A percentile compares a stretch with the other conserved stretches of the same genome.
Conservation (phyloP, 2,888 invertebrate species). For the Limnephilus rhombicus region DNA sequence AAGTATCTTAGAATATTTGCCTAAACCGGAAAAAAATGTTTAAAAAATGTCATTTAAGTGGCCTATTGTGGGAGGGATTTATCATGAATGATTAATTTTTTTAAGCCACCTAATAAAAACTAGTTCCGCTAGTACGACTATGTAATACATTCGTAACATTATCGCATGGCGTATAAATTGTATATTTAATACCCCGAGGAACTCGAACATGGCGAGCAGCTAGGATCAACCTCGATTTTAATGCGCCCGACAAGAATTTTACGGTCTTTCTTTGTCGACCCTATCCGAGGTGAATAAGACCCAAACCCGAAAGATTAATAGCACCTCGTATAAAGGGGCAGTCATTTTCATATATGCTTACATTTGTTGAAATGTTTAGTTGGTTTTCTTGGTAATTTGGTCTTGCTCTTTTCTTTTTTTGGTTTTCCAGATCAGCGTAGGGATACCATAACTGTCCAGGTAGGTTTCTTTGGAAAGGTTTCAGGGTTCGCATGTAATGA, state of each 20-base stretch:
- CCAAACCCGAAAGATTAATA: neutral
- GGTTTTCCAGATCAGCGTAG: neutral
- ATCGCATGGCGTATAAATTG: neutral
- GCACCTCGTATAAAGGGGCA: neutral
- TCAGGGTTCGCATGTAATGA: neutral
- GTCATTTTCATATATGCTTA: neutral
- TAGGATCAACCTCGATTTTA: constrained; percentile 3
- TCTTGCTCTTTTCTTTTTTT: neutral
- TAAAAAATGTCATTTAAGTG: too few species aligned
- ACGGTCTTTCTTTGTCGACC: constrained; percentile 8
- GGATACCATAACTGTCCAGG: constrained; percentile 16
- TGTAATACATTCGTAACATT: neutral
- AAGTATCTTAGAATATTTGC: too few species aligned
- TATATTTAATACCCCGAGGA: neutral
- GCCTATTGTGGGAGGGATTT: neutral
- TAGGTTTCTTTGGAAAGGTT: constrained; percentile 24
- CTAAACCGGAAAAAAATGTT: too few species aligned
- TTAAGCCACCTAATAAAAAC: neutral
- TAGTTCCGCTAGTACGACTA: neutral
- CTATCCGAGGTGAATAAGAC: neutral
- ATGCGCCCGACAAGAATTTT: neutral
- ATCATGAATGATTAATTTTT: neutral
- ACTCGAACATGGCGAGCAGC: neutral
- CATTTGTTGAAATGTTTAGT: neutral
- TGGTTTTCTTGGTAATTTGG: neutral